A percentile compares a stretch with the other conserved stretches of the same genome.
Evolutionary conservation across 2,888 invertebrate genomes (phyloP).

Genomic region (Tipula unca): DNA sequence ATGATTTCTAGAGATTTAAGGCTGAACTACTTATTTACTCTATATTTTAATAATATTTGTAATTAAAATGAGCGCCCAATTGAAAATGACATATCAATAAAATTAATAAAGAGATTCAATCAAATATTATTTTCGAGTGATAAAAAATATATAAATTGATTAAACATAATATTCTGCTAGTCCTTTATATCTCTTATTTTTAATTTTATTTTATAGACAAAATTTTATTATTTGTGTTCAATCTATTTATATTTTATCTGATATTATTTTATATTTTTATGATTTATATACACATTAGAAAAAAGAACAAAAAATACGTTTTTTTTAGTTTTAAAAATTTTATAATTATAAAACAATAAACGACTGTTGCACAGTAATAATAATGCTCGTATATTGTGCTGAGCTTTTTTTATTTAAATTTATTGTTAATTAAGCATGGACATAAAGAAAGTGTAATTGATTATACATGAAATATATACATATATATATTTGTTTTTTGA

Average conservation of each 20-base stretch:
- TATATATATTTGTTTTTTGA: background rate
- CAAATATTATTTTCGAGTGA: background rate
- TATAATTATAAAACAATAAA: too few species aligned
- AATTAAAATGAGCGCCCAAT: background rate
- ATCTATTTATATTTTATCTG: background rate
- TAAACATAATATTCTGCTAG: background rate
- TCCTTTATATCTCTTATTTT: background rate
- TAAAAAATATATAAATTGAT: background rate
- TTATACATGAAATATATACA: background rate
- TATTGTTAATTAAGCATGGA: background rate
- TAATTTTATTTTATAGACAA: background rate
- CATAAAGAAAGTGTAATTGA: background rate
- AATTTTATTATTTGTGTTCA: background rate
- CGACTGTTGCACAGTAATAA: background rate
- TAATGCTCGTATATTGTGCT: background rate
- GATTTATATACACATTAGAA: background rate
- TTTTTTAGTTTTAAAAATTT: background rate
- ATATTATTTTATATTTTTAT: background rate
- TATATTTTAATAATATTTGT: background rate
- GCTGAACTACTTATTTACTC: background rate
- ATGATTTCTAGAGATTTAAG: background rate
- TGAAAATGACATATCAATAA: background rate
- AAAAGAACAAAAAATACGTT: background rate
- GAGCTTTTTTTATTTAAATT: background rate
- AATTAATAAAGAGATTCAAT: background rate